A percentile compares a stretch with the other conserved stretches of the same genome.
Conservation (phyloP, 1,140 invertebrate species). For the Olivierus martensii region DNA sequence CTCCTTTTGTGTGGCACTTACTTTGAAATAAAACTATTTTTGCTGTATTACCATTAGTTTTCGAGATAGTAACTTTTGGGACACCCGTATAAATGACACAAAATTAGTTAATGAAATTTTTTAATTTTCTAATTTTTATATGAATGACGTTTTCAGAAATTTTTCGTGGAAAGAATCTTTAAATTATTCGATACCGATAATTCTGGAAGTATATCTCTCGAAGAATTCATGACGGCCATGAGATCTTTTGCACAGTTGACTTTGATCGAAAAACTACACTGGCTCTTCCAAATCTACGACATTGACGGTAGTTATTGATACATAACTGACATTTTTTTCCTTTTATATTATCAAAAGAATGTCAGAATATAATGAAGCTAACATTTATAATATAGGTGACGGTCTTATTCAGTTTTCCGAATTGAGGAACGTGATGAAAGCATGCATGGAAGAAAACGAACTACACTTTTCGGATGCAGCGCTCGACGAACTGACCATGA, state of each 20-base stretch:
- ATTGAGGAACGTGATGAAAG: conserved; percentile 73
- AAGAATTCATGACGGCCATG: conserved; percentile 81
- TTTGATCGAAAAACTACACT: conserved; percentile 77
- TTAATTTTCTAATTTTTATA: too few relatives aligned
- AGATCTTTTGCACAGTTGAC: conserved; percentile 71
- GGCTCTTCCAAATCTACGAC: conserved; percentile 87
- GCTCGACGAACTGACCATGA: conserved; percentile 67
- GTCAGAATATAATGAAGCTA: too few relatives aligned
- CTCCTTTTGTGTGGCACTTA: too few relatives aligned
- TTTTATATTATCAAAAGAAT: too few relatives aligned
- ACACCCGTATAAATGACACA: too few relatives aligned
- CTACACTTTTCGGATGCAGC: conserved; percentile 82
- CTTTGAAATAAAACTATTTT: too few relatives aligned
- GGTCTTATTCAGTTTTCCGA: conserved; percentile 78
- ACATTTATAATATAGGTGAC: conserved; percentile 68
- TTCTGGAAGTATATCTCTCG: conserved; percentile 72
- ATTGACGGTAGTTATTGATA: conserved; percentile 59
- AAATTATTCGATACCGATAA: conserved; percentile 87
- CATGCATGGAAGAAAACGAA: conserved; percentile 88
- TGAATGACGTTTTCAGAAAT: conserved; percentile 8
- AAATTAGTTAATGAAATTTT: too few relatives aligned
- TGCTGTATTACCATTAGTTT: too few relatives aligned
- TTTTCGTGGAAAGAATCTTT: conserved; percentile 74
- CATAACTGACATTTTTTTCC: too few relatives aligned
- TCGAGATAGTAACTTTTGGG: too few relatives aligned